Evolutionary conservation across 2,797 vertebrate genomes (phyloP).

Genomic region (Odontamblyopus lacepedii): DNA sequence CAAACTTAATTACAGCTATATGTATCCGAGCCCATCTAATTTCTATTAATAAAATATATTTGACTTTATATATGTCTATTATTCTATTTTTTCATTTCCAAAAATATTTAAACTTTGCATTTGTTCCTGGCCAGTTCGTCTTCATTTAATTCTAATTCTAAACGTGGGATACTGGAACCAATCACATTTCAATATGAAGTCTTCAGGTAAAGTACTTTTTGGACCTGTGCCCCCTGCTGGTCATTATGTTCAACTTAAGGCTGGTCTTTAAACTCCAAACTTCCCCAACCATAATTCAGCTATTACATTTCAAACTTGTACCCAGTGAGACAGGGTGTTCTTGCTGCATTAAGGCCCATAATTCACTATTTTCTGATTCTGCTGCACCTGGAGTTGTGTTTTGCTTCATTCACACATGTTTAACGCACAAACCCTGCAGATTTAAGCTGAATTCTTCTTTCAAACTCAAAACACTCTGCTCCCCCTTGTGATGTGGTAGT

Average conservation of each 20-base stretch:
- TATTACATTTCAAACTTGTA: background rate
- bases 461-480: no score
- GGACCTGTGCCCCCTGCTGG: background rate
- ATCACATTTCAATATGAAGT: background rate
- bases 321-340: background rate
- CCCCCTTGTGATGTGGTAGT: no score
- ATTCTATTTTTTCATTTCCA: background rate
- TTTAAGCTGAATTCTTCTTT: no score
- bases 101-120: background rate
- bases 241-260: background rate
- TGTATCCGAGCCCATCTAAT: background rate
- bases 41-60: constrained; percentile 5
- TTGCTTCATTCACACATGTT: no score
- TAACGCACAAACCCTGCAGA: no score
- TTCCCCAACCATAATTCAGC: background rate
- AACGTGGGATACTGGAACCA: background rate
- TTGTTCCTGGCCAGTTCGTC: background rate
- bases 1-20: background rate
- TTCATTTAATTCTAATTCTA: background rate
- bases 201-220: background rate
- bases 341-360: background rate
- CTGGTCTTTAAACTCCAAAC: background rate
- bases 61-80: background rate
- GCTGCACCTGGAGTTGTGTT: no score
- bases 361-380: no score